Conservation (phyloP, 2,797 vertebrate species). For the Sebastes vulpes region DNA sequence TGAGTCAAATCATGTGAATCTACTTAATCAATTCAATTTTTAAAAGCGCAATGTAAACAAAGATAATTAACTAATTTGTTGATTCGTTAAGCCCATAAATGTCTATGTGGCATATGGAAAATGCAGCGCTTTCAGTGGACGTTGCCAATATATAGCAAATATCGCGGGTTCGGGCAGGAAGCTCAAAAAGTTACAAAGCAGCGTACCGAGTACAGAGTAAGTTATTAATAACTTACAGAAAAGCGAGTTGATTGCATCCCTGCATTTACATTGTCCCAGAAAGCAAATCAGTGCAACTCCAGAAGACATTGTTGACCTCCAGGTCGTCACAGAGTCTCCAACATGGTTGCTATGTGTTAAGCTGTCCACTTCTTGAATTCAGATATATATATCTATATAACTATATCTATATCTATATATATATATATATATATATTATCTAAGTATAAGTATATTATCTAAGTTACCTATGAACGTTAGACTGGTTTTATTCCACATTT, state of each 20-base stretch:
- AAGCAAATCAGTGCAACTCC: background rate
- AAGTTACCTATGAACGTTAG: background rate
- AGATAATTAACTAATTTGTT: background rate
- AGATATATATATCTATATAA: background rate
- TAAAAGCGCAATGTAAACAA: background rate
- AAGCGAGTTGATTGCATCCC: background rate
- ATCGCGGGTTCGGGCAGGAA: accelerated
- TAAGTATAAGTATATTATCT: background rate
- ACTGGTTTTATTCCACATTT: background rate
- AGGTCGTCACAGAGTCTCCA: background rate
- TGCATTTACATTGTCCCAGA: background rate
- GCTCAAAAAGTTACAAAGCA: background rate
- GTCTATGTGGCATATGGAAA: background rate
- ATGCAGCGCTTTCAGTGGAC: background rate
- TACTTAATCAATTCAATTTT: accelerated
- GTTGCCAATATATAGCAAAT: background rate
- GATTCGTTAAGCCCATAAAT: background rate
- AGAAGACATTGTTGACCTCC: background rate
- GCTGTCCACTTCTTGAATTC: background rate
- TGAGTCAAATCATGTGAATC: background rate
- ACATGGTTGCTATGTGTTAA: background rate
- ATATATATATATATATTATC: background rate
- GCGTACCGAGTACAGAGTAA: background rate
- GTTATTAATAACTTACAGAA: background rate
- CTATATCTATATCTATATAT: no score